phyloP scores from a whole-genome alignment of 1,140 invertebrate genomes.

The Rhagoletis pomonella region DNA sequence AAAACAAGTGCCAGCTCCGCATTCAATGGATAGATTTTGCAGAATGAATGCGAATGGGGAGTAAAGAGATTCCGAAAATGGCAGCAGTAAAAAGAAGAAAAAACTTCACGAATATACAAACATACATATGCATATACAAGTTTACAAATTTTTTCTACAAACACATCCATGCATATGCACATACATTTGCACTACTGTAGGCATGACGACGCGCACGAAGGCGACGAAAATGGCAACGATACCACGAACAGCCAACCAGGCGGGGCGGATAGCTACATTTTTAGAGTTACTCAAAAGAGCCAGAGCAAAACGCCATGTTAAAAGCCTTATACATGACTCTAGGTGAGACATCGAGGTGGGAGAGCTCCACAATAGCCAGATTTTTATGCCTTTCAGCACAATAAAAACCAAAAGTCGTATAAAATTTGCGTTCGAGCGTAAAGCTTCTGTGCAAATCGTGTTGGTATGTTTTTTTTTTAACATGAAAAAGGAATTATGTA shows the following conservation, averaged over 20 bases:
- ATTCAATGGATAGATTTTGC: conserved; percentile 32
- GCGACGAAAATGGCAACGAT: conserved; percentile 27
- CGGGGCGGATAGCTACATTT: conserved; percentile 27
- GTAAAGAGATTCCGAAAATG: conserved; percentile 36
- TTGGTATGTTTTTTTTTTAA: too few species aligned
- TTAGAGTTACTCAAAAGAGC: conserved; percentile 41
- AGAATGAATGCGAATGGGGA: conserved; percentile 35
- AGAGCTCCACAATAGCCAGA: conserved; percentile 16
- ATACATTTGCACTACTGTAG: neutral
- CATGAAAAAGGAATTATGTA: too few species aligned
- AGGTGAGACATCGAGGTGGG: conserved; percentile 19
- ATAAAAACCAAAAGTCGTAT: neutral
- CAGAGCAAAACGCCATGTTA: conserved; percentile 40
- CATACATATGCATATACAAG: neutral
- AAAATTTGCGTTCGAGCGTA: neutral
- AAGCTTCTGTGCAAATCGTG: too few species aligned
- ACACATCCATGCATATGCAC: neutral
- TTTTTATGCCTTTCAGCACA: neutral
- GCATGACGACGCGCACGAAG: conserved; percentile 32
- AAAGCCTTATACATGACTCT: neutral
- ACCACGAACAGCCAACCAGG: neutral
- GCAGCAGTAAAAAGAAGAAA: conserved; percentile 44
- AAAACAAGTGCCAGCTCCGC: conserved; percentile 8
- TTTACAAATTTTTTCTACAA: conserved; percentile 25
- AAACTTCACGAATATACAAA: conserved; percentile 24